A percentile compares a stretch with the other conserved stretches of the same genome.
phyloP scores from a whole-genome alignment of 2,113 vertebrate species.

The Lophochroa leadbeateri region DNA sequence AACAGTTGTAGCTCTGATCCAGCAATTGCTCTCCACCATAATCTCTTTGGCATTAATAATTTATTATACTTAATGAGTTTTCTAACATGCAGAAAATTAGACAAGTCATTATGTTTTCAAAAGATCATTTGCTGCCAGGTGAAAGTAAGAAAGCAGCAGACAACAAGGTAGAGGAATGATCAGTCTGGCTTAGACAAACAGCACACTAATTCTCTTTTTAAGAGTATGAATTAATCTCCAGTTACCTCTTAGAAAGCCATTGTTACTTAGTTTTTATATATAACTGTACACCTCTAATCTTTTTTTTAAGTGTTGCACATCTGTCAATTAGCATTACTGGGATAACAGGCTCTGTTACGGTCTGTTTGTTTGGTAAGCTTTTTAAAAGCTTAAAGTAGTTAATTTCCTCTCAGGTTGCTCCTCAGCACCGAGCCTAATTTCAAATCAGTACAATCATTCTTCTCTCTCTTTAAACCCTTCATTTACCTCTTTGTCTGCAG shows the following conservation, averaged over 20 bases:
- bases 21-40: neutral
- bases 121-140: conserved; percentile 15
- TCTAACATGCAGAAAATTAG: conserved; percentile 46
- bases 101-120: neutral
- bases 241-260: neutral
- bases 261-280: neutral
- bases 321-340: neutral
- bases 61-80: conserved; percentile 39
- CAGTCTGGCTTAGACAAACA: neutral
- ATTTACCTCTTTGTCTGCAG: neutral
- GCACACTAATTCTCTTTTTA: neutral
- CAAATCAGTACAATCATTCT: neutral
- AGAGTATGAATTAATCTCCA: neutral
- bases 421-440: neutral
- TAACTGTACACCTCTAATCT: neutral
- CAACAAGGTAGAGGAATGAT: neutral
- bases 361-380: neutral
- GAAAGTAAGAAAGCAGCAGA: neutral
- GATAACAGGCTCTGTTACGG: neutral
- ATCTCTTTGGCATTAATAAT: conserved; percentile 35
- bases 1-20: neutral
- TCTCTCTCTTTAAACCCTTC: neutral
- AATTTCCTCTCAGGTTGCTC: neutral
- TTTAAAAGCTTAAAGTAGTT: neutral
- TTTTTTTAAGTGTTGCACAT: neutral